Evolutionary conservation across 2,797 vertebrate genomes (phyloP), one percentile per base, ranked within the genome.

Genomic region (Carapus acus): DNA sequence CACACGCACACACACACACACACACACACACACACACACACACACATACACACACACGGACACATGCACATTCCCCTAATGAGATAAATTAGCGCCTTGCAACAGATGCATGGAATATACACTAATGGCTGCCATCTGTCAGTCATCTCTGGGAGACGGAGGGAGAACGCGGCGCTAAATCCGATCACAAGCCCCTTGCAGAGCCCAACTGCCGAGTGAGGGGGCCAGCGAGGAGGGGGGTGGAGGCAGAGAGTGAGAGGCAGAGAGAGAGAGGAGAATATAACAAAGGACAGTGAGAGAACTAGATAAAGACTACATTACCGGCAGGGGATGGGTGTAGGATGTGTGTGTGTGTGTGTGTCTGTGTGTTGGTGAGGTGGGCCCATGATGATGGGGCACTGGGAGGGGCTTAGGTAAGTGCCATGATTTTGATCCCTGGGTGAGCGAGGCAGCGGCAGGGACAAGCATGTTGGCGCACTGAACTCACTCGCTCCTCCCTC

Each of bases 121-220:
- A 83, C 83, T 84, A 88, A 88, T 84, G 82, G 81, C 67, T 72
- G 67, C 88, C 86, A 88, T 88, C 86, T 86, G 86, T 87, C 84
- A 85, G 76, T 86, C 82, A 86, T 85, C 83, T 78, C 77, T 43
- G 53, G 69, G 71, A 83, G 77, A 77, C 40, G 46, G 69, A 72
- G 77, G 62, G 65, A 76, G 78, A 79, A 70, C 55, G 67, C 45
- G 34, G 60, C 70, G 69, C 69, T 72, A 83, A 82, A 81, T 81
- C 76, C 67, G 67, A 82, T 76, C 74, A 67, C 64, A 57, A 78
- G 69, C 74, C 73, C 56, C 77, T 80, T 73, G 74, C 77, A 71
- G 59, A 75, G 73, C 65, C 75, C 66, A 61, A 22, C 54, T 39
- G 5, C 6, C 34, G 50, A 33, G 31, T 3, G 74, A 71, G 62